Conservation (phyloP, 2,797 vertebrate genomes). For the Steatocranus sp. region DNA sequence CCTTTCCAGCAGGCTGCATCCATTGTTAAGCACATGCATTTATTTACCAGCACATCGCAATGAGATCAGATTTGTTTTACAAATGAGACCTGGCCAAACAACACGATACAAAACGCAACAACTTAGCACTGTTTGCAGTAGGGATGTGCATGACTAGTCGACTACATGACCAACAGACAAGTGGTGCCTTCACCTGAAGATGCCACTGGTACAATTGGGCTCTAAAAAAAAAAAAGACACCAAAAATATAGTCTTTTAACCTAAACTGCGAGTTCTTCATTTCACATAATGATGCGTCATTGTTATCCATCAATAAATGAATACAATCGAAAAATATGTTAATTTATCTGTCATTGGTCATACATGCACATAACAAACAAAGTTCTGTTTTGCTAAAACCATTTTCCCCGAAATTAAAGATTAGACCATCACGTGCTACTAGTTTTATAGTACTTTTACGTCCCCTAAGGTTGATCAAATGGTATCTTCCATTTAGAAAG, state of each 20-base stretch:
- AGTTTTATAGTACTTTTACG: not conserved
- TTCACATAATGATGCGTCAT: not conserved
- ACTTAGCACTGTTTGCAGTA: not conserved
- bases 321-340: not conserved
- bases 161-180: not conserved
- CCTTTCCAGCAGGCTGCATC: not conserved
- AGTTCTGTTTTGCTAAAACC: not conserved
- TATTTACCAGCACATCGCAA: not conserved
- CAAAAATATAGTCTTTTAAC: not conserved
- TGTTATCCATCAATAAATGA: not conserved
- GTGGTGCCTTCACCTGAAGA: not conserved
- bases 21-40: not conserved
- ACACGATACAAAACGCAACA: not conserved
- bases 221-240: not conserved
- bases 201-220: not conserved
- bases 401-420: not conserved
- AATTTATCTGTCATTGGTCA: not conserved
- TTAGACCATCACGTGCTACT: not conserved
- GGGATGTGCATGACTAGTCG: not conserved
- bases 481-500: not conserved
- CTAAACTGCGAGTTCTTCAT: not conserved
- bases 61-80: not conserved
- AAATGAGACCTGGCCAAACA: not conserved
- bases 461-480: not conserved
- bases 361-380: not conserved